Base-by-base conservation (phyloP, 2,888 invertebrate species). In the Catocala sponsa region DNA sequence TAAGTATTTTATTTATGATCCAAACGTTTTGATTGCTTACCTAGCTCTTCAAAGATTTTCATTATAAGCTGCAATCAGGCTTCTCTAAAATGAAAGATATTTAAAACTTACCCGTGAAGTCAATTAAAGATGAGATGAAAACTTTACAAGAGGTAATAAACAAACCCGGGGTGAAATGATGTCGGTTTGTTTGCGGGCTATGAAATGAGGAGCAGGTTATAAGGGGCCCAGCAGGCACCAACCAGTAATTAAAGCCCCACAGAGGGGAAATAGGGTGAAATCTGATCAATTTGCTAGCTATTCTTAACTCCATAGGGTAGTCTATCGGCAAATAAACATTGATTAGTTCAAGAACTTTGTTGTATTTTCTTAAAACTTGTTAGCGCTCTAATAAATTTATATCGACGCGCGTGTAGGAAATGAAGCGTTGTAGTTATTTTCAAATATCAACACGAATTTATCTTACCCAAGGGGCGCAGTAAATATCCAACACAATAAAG, bases 171-270 rank as follows among this genome's bases (percentile, higher is more conserved):
- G 87, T 85, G 86, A 86, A 89, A 88, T 85, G 79, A 85, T 90
- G 84, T 88, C 85, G 91, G 91, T 94, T 91, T 93, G 91, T 92
- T 93, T 92, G 92, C 82, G 91, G 92, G 85, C 83, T 88, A 88
- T 91, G 91, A 93, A 91, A 84, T 83, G 84, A 88, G 88, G 79
- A 86, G 78, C 77, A 80, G 85, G 86, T 83, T 84, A 82, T 79
- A 80, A 79, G 83, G 78, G 82, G 81, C 78, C 78, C 74, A 78
- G 79, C 79, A 86, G 84, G 86, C 86, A 88, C 84, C 85, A 83
- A 77, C 80, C 78, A 81, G 92, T 94, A 94, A 94, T 94, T 94
- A 94, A 94, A 93, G 93, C 87, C 86, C 84, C 79, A 81, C 83
- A 76, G 78, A 85, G 76, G 75, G 82, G 81, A 85, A 83, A 82